phyloP scores from a whole-genome alignment of 2,888 invertebrate species.

The Diaprepes abbreviatus region DNA sequence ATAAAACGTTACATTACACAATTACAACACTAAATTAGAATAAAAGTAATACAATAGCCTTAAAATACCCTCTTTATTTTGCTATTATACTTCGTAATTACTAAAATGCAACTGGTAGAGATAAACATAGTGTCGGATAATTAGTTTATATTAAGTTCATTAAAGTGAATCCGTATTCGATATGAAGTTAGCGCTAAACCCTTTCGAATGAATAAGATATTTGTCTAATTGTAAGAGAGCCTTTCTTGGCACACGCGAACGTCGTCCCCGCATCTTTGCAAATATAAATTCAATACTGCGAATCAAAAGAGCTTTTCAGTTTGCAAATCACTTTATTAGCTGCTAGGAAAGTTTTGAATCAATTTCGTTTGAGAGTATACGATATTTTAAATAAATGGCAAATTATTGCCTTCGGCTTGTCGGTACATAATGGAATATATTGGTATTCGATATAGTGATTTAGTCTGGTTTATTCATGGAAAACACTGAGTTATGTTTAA shows the following conservation, averaged over 20 bases:
- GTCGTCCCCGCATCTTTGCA: conserved; percentile 8
- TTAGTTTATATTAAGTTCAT: conserved; percentile 26
- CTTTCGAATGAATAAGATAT: conserved; percentile 36
- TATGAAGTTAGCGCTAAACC: conserved; percentile 22
- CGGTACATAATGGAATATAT: too few relatives aligned
- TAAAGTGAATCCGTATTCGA: conserved; percentile 14
- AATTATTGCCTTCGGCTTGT: too few relatives aligned
- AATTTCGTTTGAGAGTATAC: conserved; percentile 12
- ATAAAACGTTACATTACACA: too few relatives aligned
- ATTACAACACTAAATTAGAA: too few relatives aligned
- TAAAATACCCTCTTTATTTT: background rate
- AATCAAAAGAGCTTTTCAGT: conserved; percentile 33
- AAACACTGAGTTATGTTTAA: too few relatives aligned
- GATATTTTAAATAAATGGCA: background rate
- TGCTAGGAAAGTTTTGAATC: conserved; percentile 31
- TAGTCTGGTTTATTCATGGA: too few relatives aligned
- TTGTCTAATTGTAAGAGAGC: conserved; percentile 35
- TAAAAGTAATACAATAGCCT: background rate
- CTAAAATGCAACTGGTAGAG: conserved; percentile 12
- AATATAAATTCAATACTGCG: conserved; percentile 28
- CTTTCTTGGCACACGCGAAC: conserved; percentile 6
- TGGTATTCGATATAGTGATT: too few relatives aligned
- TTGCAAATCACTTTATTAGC: conserved; percentile 35
- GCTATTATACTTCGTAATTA: background rate
- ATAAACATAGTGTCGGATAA: conserved; percentile 13